These are phyloP conservation scores for Gymnoscopelus braueri DNA, from an alignment of 2,797 vertebrate genomes.

Conservation along the genomic window DNA sequence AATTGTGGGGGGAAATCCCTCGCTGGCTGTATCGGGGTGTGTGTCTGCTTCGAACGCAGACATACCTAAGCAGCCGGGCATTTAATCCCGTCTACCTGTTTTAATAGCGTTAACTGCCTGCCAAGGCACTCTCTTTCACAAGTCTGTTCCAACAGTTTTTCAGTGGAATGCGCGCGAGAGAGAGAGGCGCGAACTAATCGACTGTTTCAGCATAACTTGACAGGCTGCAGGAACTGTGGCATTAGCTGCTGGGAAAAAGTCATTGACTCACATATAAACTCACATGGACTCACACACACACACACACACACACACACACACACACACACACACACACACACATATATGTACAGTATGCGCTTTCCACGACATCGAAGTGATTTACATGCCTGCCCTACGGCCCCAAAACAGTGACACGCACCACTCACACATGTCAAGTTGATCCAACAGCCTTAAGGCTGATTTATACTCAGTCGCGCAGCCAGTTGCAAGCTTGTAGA, in stretches of 20 bases:
- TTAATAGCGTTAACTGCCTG: constrained; percentile 48
- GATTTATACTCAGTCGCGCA: too few species aligned
- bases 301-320: too few species aligned
- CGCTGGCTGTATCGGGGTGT: constrained; percentile 41
- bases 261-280: constrained; percentile 13
- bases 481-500: too few species aligned
- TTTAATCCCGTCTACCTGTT: constrained; percentile 62
- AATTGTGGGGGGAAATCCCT: constrained; percentile 63
- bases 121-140: constrained; percentile 45
- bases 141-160: constrained; percentile 43
- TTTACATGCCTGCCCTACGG: constrained; percentile 1
- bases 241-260: constrained; percentile 41
- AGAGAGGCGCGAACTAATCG: constrained; percentile 14
- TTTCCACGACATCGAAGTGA: too few species aligned
- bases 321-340: too few species aligned
- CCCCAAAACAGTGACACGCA: constrained; percentile 2
- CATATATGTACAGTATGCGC: too few species aligned
- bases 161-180: constrained; percentile 44
- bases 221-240: too few species aligned
- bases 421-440: constrained; percentile 6
- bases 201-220: constrained; percentile 44
- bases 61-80: constrained; percentile 62
- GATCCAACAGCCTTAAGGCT: constrained; percentile 12
- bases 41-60: constrained; percentile 49
- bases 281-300: too few species aligned